Evolutionary conservation across 2,888 invertebrate genomes (phyloP).

Genomic region (Cephus spinipes): DNA sequence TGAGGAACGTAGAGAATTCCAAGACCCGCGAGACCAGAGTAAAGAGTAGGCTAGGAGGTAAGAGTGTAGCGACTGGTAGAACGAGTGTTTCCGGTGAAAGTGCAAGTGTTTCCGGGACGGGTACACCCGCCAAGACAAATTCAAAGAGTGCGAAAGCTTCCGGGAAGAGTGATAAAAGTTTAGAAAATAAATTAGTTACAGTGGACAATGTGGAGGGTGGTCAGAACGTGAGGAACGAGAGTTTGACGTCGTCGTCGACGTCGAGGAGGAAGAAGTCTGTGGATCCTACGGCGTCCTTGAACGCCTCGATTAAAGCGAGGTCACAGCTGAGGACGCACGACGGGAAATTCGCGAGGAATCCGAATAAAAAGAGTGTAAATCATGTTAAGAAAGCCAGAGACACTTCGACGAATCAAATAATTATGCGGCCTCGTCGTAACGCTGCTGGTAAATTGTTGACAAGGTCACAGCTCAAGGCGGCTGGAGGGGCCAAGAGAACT

Average conservation of each 20-base stretch:
- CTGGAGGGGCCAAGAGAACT: background rate
- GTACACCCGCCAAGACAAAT: background rate
- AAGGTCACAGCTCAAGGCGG: constrained; percentile 36
- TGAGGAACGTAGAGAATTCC: constrained; percentile 21
- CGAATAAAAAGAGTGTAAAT: constrained; percentile 27
- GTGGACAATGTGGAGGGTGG: background rate
- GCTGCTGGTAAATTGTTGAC: constrained; percentile 31
- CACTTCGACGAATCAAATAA: background rate
- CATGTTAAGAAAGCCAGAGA: background rate
- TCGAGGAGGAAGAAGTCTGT: constrained; percentile 34
- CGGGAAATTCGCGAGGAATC: constrained; percentile 55
- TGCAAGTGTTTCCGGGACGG: background rate
- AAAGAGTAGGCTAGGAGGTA: background rate
- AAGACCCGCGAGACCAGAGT: background rate
- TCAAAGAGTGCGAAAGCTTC: background rate
- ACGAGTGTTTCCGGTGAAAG: background rate
- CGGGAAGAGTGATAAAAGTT: background rate
- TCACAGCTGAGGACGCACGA: constrained; percentile 55
- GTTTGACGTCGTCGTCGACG: background rate
- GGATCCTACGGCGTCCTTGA: constrained; percentile 47
- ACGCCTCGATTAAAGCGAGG: constrained; percentile 54
- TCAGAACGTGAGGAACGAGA: background rate
- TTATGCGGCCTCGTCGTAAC: background rate
- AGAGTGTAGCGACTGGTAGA: background rate
- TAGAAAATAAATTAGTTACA: background rate